Percentiles rank a stretch among this genome's conserved stretches.
Evolutionary conservation across 2,888 invertebrate species (phyloP).

Genomic region (Leptopilina syphax): DNA sequence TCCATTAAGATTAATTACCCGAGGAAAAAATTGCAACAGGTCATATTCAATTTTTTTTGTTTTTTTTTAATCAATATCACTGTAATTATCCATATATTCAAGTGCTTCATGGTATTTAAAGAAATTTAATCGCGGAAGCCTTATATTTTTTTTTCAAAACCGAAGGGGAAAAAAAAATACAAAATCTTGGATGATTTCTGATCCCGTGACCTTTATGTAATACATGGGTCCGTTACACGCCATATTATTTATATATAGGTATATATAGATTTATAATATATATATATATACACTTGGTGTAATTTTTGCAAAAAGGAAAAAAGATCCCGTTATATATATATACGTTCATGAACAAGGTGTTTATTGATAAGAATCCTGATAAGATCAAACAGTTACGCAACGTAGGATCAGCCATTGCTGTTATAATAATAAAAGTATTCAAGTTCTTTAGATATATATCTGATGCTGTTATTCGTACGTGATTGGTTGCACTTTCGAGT

Average conservation of each 20-base stretch:
- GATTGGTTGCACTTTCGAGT: conserved; percentile 24
- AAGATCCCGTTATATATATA: neutral
- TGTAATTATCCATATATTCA: neutral
- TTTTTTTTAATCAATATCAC: conserved; percentile 2
- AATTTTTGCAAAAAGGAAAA: conserved; percentile 8
- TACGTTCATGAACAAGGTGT: conserved; percentile 9
- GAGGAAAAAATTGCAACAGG: neutral
- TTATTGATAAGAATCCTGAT: conserved; percentile 24
- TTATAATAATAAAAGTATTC: conserved; percentile 17
- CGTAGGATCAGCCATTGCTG: conserved; percentile 9
- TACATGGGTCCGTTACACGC: conserved; percentile 1
- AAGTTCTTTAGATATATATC: conserved; percentile 7
- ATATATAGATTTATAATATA: too few species aligned
- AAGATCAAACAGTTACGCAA: conserved; percentile 25
- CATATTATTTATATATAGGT: neutral
- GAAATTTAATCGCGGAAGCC: conserved; percentile 1
- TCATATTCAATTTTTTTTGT: neutral
- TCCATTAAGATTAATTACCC: conserved; percentile 6
- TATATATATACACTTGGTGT: neutral
- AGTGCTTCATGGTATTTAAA: too few species aligned
- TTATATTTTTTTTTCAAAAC: neutral
- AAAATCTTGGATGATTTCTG: conserved; percentile 2
- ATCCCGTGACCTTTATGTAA: conserved; percentile 5
- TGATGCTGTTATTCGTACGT: conserved; percentile 15
- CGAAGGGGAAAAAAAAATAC: neutral